Evolutionary conservation across 2,888 invertebrate species (phyloP).

Genomic region (Sympetrum striolatum): DNA sequence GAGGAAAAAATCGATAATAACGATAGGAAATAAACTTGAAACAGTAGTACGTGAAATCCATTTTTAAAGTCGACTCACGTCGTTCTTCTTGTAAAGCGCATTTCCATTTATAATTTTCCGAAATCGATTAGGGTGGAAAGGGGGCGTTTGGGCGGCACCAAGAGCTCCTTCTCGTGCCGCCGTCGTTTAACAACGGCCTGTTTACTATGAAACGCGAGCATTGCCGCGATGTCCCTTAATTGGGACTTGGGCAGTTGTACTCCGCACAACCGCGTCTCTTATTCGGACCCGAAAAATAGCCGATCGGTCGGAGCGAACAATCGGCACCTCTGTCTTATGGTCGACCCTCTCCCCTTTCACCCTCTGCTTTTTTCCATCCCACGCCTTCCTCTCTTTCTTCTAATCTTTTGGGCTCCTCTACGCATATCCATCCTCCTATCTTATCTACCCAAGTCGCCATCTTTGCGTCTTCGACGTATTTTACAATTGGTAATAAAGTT

Average conservation of each 20-base stretch:
- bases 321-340: constrained; percentile 9
- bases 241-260: neutral
- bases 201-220: neutral
- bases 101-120: too few relatives aligned
- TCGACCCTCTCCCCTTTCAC: neutral
- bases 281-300: neutral
- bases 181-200: neutral
- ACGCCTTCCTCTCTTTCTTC: neutral
- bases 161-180: neutral
- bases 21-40: too few relatives aligned
- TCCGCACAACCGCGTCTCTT: neutral
- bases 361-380: neutral
- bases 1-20: too few relatives aligned
- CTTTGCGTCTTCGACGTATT: neutral
- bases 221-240: neutral
- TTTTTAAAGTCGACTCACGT: too few relatives aligned
- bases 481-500: too few relatives aligned
- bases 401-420: neutral
- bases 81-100: too few relatives aligned
- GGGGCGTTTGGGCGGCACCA: neutral
- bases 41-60: too few relatives aligned
- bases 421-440: neutral
- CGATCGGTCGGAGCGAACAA: constrained; percentile 22
- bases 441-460: neutral
- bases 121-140: too few relatives aligned